These are phyloP conservation scores for Eulemur rufifrons DNA, from an alignment of 2,113 vertebrate species.

Conservation along the genomic window DNA sequence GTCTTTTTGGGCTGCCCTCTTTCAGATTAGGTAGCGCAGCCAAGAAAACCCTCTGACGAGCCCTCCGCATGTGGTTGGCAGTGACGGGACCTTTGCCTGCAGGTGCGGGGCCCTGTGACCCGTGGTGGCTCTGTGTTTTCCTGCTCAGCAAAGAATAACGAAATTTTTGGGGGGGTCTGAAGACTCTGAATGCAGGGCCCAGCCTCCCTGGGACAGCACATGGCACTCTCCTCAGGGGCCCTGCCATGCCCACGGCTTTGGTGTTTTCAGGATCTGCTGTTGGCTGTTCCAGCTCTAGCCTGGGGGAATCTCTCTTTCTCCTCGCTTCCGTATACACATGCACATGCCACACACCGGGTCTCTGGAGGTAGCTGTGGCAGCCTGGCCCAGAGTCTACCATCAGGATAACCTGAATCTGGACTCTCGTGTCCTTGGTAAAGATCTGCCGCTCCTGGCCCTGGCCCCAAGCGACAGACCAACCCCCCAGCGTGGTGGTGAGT, in stretches of 20 bases:
- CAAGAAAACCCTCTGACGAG: not conserved
- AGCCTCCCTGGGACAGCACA: not conserved
- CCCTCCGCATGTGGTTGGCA: not conserved
- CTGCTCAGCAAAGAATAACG: not conserved
- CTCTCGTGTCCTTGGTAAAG: not conserved
- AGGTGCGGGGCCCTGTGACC: not conserved
- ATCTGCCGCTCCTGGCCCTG: not conserved
- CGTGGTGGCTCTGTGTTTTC: not conserved
- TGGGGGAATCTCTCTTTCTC: too few species aligned
- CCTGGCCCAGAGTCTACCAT: not conserved
- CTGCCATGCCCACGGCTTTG: not conserved
- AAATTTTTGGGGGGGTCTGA: not conserved
- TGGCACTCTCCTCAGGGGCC: not conserved
- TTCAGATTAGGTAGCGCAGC: not conserved
- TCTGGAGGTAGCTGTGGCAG: not conserved
- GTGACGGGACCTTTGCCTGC: not conserved
- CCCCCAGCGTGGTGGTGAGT: not conserved
- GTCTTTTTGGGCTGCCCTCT: not conserved
- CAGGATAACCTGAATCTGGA: not conserved
- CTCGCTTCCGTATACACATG: fast-evolving
- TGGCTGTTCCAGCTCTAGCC: not conserved
- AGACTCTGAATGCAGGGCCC: too few species aligned
- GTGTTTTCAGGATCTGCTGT: not conserved
- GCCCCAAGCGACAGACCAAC: too few species aligned
- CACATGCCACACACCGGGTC: not conserved